phyloP scores from a whole-genome alignment of 2,797 vertebrate species.

The Carapus acus region DNA sequence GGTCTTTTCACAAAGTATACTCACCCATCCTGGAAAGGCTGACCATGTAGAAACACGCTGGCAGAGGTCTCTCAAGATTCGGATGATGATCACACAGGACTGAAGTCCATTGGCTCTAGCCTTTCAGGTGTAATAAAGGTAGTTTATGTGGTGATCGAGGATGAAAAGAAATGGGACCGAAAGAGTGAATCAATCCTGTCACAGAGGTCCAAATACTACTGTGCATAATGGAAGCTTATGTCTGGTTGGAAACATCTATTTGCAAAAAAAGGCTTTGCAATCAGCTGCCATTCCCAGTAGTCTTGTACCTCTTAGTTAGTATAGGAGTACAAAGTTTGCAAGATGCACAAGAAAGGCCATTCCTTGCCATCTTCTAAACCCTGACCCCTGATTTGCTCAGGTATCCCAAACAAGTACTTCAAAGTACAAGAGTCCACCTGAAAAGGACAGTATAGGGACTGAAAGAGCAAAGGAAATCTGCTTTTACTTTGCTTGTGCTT shows the following conservation, averaged over 20 bases:
- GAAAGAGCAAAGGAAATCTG: conserved; percentile 87
- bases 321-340: conserved; percentile 90
- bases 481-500: conserved; percentile 81
- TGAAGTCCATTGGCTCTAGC: conserved; percentile 99
- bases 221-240: conserved; percentile 91
- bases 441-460: conserved; percentile 86
- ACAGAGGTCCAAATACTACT: conserved; percentile 89
- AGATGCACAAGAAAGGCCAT: conserved; percentile 81
- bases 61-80: conserved; percentile 95
- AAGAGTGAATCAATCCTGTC: conserved; percentile 57
- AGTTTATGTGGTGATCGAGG: conserved; percentile 68
- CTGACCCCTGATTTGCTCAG: conserved; percentile 72
- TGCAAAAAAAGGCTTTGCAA: conserved; percentile 68
- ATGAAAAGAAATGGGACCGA: conserved; percentile 55
- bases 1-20: conserved; percentile 20
- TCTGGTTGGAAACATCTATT: conserved; percentile 53
- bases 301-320: conserved; percentile 96
- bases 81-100: conserved; percentile 97
- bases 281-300: conserved; percentile 96
- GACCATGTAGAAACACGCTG: conserved; percentile 96
- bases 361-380: conserved; percentile 91
- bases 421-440: conserved; percentile 73
- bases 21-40: conserved; percentile 96
- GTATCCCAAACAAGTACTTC: conserved; percentile 73
- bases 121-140: conserved; percentile 86